Evolutionary conservation across 2,888 invertebrate species (phyloP).

Genomic region (Aspidapion aeneum): DNA sequence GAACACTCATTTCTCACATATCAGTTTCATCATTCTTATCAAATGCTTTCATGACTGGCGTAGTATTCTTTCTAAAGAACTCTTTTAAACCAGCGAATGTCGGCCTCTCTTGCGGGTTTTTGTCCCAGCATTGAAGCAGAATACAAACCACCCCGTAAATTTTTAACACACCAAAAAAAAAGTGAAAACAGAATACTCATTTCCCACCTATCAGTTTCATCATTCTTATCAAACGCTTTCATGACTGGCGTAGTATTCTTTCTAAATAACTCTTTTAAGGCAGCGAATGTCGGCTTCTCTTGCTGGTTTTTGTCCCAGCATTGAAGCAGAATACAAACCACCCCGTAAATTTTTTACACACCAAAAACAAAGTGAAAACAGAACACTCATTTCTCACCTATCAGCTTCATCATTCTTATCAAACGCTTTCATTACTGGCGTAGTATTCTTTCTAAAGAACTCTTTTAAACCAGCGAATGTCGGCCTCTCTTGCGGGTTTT

Average conservation of each 20-base stretch:
- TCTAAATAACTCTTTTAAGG: slow-evolving; percentile 69
- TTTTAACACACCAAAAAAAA: too few relatives aligned
- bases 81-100: slow-evolving; percentile 82
- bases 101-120: slow-evolving; percentile 84
- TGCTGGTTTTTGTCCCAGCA: slow-evolving; percentile 90
- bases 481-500: slow-evolving; percentile 84
- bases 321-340: slow-evolving; percentile 82
- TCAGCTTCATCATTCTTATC: slow-evolving; percentile 67
- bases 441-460: slow-evolving; percentile 65
- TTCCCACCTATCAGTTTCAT: slow-evolving; percentile 70
- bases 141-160: too few relatives aligned
- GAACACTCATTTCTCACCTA: too few relatives aligned
- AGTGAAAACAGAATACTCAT: too few relatives aligned
- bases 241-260: slow-evolving; percentile 66
- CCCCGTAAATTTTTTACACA: too few relatives aligned
- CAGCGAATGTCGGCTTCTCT: slow-evolving; percentile 87
- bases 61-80: slow-evolving; percentile 65
- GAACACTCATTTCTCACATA: too few relatives aligned
- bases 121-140: slow-evolving; percentile 90
- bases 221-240: slow-evolving; percentile 62
- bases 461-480: slow-evolving; percentile 82
- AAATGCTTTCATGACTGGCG: slow-evolving; percentile 63
- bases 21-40: slow-evolving; percentile 67
- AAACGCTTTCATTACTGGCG: slow-evolving; percentile 63
- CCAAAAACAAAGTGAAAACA: too few relatives aligned